Evolutionary conservation across 2,888 invertebrate genomes (phyloP), one percentile per base, ranked within the genome.

Genomic region (Clistopyga incitator): DNA sequence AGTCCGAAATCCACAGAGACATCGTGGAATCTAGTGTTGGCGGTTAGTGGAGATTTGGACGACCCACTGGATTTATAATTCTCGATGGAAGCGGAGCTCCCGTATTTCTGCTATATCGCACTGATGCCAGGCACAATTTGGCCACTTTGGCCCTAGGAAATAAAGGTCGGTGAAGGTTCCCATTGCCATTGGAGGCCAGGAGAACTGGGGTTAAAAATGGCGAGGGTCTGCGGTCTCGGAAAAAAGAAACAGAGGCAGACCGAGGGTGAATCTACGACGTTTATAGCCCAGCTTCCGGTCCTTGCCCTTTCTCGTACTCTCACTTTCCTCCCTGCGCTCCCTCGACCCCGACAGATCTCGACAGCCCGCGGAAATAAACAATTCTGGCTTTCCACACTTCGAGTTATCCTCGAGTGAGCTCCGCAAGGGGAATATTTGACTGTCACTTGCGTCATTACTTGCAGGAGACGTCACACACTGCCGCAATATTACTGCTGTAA

Each of bases 281-380:
- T 82, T 54, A 47, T 74, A 65, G 74, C 42, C 23, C 54, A 29
- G 11, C 34, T 47, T 75, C 64, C 74, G 56, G 25, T 78, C 54
- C 45, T 18, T 23, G 8, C 67, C 45, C 47, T 38, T 52, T 50
- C 20, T 59, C 52, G 1, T 34, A 64, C 61, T 74, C 74, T 68
- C 47, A 42, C 38, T 54, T 64, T 64, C 67, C 54, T 72, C 45
- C 38, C 29, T n/a, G 23, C 45, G 10, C 47, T 47, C 34, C 47
- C 42, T 45, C 59, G 72, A 72, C 45, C 45, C 59, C 45, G 3
- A 18, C 61, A 38, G 50, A 50, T 59, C 47, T 34, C 29, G n/a
- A 13, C 18, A 45, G 71, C 15, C 52, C 29, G 38, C 29, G 61
- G 59, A 50, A 78, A 82, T 78, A 78, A 78, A 82, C 61, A 70